Conservation (phyloP, 1,140 invertebrate genomes). For the Camponotus floridanus region DNA sequence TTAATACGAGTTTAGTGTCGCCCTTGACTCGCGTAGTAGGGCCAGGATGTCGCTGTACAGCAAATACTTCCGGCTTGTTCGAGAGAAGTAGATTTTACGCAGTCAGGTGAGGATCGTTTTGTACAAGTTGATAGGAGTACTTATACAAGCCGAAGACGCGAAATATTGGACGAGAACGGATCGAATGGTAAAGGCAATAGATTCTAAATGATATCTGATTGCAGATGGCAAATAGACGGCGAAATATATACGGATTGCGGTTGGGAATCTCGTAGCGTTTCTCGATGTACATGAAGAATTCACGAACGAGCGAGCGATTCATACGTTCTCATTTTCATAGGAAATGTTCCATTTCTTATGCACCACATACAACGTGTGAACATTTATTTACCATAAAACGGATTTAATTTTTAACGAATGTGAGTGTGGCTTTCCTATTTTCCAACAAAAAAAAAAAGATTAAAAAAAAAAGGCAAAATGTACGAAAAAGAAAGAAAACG, state of each 20-base stretch:
- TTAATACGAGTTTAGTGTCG: neutral
- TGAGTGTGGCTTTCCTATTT: constrained; percentile 76
- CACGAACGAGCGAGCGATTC: constrained; percentile 2
- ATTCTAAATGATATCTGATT: constrained; percentile 75
- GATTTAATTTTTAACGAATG: constrained; percentile 76
- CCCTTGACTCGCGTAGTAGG: constrained; percentile 54
- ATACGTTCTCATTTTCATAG: constrained; percentile 65
- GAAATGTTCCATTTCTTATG: constrained; percentile 75
- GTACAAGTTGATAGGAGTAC: constrained; percentile 57
- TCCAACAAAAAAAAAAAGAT: constrained; percentile 52
- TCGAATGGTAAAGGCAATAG: constrained; percentile 67
- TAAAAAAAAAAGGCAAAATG: neutral
- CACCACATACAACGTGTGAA: constrained; percentile 72
- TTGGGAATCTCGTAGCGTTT: constrained; percentile 63
- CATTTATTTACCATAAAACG: constrained; percentile 77
- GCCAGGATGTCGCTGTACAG: constrained; percentile 2
- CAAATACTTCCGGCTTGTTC: constrained; percentile 64
- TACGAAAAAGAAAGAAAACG: constrained; percentile 6
- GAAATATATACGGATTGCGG: constrained; percentile 73
- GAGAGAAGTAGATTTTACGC: constrained; percentile 71
- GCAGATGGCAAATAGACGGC: constrained; percentile 76
- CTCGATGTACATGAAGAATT: constrained; percentile 59
- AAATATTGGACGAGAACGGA: constrained; percentile 68
- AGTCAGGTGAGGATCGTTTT: constrained; percentile 78
- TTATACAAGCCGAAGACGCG: constrained; percentile 26